Evolutionary conservation across 2,888 invertebrate species (phyloP), one percentile per base, ranked within the genome.

Genomic region (Petrophora chlorosata): DNA sequence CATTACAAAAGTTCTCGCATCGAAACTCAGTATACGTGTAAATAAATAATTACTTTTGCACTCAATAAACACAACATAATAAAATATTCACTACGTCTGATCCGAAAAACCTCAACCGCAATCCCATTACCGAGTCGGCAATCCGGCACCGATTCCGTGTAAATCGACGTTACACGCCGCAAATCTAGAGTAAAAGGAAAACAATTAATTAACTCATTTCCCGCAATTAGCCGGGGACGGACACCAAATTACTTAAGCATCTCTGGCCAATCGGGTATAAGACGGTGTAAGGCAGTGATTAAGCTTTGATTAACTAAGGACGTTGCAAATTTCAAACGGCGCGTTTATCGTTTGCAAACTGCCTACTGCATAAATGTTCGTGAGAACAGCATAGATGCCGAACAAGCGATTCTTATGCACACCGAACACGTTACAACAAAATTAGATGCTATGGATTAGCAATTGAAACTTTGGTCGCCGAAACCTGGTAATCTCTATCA

Each of bases 191-290:
- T 70, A 74, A 80, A 83, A 85, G 82, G 82, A 84, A 85, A 85
- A 83, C 82, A 83, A 85, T 85, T 82, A 84, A 86, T 85, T 80
- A 78, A 77, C 72, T 78, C 70, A 83, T 86, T 87, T 84, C 82
- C 84, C 77, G 72, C 80, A 82, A 85, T 88, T 86, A 87, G 73
- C 79, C 72, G 72, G 75, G 77, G 76, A 75, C 82, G 74, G 83
- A 76, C 79, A 76, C 73, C 65, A 73, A 82, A 82, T 85, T 82
- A 85, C 80, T 82, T 75, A 74, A 81, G 75, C 78, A 81, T 82
- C 81, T 82, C 73, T 70, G 73, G 77, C 72, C 74, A 81, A 85
- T 84, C 80, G 30, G 17, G 41, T 16, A 2, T n/a, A 8, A 5
- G 66, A 69, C 58, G 56, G 63, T 59, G 61, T 46, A 60, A 60